These are phyloP conservation scores for Chanos chanos DNA, from an alignment of 2,797 vertebrate species.

Conservation along the genomic window DNA sequence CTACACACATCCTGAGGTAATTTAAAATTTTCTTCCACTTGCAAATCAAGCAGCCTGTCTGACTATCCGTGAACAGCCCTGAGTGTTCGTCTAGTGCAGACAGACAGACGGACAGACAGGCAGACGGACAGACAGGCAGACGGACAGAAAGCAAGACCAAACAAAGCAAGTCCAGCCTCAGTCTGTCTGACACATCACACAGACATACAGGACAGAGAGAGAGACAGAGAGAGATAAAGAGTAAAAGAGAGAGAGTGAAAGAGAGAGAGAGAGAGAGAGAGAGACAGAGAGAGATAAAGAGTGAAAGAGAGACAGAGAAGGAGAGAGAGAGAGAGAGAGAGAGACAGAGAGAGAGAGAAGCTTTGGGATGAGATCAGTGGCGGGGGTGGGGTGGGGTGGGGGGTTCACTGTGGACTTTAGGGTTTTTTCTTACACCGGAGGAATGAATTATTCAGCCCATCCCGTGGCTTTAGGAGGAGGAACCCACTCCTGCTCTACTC, in stretches of 20 bases:
- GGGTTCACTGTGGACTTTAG: constrained; percentile 10
- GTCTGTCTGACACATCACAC: constrained; percentile 13
- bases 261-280: constrained; percentile 9
- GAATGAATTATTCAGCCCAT: constrained; percentile 36
- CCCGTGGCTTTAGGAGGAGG: constrained; percentile 9
- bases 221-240: no score
- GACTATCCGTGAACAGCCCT: constrained; percentile 46
- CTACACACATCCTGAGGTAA: constrained; percentile 51
- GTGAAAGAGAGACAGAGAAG: not conserved
- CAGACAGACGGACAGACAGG: not conserved
- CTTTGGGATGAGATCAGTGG: no score
- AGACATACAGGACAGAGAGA: no score
- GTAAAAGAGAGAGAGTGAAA: no score
- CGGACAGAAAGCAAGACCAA: not conserved
- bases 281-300: not conserved
- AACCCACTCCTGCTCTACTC: constrained; percentile 23
- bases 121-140: not conserved
- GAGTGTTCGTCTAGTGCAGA: no score
- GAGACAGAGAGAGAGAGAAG: not conserved
- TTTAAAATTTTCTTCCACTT: constrained; percentile 61
- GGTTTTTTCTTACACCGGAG: constrained; percentile 22
- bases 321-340: not conserved
- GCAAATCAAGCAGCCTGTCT: constrained; percentile 58
- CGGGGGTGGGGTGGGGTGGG: no score
- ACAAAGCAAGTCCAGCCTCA: constrained; percentile 16